Conservation (phyloP, 2,113 vertebrate genomes). For the Cairina moschata region DNA sequence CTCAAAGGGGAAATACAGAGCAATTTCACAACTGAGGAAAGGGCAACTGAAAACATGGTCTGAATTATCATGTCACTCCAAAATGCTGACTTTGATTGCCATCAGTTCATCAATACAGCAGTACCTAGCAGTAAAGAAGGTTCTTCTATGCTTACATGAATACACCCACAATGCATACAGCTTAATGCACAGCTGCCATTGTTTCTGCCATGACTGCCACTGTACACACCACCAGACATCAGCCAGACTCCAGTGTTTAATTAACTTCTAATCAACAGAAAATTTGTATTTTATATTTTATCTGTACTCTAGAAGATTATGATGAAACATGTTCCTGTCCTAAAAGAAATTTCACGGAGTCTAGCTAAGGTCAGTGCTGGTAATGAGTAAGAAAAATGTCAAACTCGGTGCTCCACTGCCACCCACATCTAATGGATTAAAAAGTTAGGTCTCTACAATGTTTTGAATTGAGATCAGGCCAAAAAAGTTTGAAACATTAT, state of each 20-base stretch:
- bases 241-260: background rate
- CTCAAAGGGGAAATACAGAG: background rate
- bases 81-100: background rate
- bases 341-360: background rate
- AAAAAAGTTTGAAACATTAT: background rate
- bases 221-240: fast-evolving
- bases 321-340: background rate
- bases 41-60: conserved; percentile 31
- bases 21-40: conserved; percentile 5
- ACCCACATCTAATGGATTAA: background rate
- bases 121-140: background rate
- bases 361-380: background rate
- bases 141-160: background rate
- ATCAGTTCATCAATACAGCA: background rate
- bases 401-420: background rate
- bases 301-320: background rate
- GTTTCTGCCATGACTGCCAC: background rate
- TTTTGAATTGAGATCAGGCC: background rate
- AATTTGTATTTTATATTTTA: background rate
- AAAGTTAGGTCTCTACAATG: background rate
- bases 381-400: background rate
- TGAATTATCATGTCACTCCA: conserved; percentile 27
- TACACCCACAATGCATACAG: background rate
- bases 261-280: background rate
- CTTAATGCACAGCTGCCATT: background rate